These are phyloP conservation scores for Coryphaenoides rupestris DNA, from an alignment of 2,113 vertebrate species.

Conservation along the genomic window DNA sequence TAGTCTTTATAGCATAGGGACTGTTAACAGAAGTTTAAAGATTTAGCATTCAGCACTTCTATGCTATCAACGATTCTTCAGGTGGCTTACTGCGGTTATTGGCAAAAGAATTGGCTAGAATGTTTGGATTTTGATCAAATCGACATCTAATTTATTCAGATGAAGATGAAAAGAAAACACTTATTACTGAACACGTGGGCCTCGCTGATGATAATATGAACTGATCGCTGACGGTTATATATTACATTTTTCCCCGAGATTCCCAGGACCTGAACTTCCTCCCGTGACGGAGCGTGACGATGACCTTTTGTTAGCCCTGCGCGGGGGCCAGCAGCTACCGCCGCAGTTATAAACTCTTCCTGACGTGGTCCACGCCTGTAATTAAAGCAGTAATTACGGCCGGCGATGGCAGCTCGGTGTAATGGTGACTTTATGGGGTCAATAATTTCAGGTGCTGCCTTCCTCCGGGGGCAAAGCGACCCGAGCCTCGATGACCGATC, in stretches of 20 bases:
- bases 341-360: conserved; percentile 49
- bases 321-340: conserved; percentile 41
- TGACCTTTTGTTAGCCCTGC: conserved; percentile 50
- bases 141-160: too few species aligned
- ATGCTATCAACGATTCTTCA: too few species aligned
- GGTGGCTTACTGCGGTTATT: too few species aligned
- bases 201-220: too few species aligned
- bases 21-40: too few species aligned
- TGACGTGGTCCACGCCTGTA: conserved; percentile 59
- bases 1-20: too few species aligned
- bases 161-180: too few species aligned
- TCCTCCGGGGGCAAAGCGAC: conserved; percentile 13
- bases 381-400: conserved; percentile 68
- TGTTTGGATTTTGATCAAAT: too few species aligned
- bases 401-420: conserved; percentile 53
- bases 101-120: too few species aligned
- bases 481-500: not conserved
- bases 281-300: conserved; percentile 44
- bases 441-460: conserved; percentile 51
- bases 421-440: conserved; percentile 51
- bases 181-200: too few species aligned
- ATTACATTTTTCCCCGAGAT: conserved; percentile 12
- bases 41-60: too few species aligned
- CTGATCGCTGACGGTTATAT: too few species aligned
- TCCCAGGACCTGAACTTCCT: conserved; percentile 38